A percentile compares a stretch with the other conserved stretches of the same genome.
These are phyloP conservation scores for Xyliphius kryptos DNA, from an alignment of 2,113 vertebrate species.

Conservation along the genomic window DNA sequence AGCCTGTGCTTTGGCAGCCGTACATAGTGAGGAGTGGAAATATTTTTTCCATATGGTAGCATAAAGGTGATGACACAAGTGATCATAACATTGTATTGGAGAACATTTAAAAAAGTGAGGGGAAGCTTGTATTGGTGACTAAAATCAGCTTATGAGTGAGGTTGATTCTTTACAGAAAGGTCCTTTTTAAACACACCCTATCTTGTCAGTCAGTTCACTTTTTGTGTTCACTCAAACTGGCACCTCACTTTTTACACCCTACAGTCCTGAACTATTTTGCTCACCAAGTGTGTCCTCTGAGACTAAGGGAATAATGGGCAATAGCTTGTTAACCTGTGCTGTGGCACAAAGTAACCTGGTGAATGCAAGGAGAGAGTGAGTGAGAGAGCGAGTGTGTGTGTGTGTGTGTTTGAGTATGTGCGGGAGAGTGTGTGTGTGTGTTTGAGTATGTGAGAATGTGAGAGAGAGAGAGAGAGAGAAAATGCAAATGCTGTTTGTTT, in stretches of 20 bases:
- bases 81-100: not conserved
- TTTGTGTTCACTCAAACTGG: no score
- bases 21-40: slow-evolving; percentile 20
- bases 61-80: slow-evolving; percentile 6
- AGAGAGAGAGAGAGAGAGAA: no score
- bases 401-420: slow-evolving; percentile 5
- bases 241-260: slow-evolving; percentile 49
- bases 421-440: slow-evolving; percentile 40
- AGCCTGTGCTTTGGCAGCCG: slow-evolving; percentile 21
- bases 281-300: slow-evolving; percentile 50
- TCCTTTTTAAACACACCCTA: slow-evolving; percentile 16
- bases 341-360: slow-evolving; percentile 50
- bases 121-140: not conserved
- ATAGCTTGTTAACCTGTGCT: slow-evolving; percentile 70
- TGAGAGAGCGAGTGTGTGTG: slow-evolving; percentile 43
- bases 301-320: slow-evolving; percentile 60
- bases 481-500: no score
- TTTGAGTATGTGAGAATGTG: no score
- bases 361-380: no score
- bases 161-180: not conserved
- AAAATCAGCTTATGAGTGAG: not conserved
- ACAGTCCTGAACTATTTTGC: slow-evolving; percentile 49
- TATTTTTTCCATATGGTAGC: slow-evolving; percentile 2
- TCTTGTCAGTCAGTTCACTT: slow-evolving; percentile 19
- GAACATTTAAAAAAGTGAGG: no score